A percentile compares a stretch with the other conserved stretches of the same genome.
These are phyloP conservation scores for Odontothrips loti DNA, from an alignment of 2,888 invertebrate genomes.

Conservation along the genomic window DNA sequence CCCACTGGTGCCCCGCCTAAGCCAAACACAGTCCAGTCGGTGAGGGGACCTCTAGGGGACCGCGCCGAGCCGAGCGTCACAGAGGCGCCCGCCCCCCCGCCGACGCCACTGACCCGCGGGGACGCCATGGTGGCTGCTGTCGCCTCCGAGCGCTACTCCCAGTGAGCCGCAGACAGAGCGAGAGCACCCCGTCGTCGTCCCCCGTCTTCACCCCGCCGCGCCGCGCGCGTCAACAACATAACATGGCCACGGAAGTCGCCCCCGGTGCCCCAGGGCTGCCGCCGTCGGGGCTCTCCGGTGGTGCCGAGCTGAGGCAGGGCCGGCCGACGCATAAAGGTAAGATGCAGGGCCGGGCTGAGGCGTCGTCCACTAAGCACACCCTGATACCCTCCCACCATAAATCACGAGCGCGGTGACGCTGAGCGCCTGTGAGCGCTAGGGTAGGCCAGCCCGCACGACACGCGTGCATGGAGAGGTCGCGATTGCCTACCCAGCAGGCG, in stretches of 20 bases:
- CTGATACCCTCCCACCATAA: too few relatives aligned
- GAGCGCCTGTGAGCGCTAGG: too few relatives aligned
- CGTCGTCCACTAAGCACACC: too few relatives aligned
- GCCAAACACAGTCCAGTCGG: background rate
- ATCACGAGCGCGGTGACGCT: too few relatives aligned
- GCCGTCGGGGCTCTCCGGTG: background rate
- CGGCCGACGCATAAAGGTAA: conserved; percentile 9
- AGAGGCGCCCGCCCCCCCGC: background rate
- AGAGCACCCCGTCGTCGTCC: background rate
- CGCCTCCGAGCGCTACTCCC: background rate
- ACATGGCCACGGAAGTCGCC: background rate
- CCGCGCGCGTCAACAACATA: background rate
- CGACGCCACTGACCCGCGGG: background rate
- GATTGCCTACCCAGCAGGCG: too few relatives aligned
- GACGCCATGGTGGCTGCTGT: background rate
- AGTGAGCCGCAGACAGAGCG: background rate
- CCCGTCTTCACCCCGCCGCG: background rate
- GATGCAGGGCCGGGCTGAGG: background rate
- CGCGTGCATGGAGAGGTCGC: too few relatives aligned
- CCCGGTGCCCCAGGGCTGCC: background rate
- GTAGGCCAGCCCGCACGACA: too few relatives aligned
- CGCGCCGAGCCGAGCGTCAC: too few relatives aligned
- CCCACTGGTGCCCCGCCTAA: background rate
- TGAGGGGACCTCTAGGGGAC: too few relatives aligned
- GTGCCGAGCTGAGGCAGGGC: background rate